Percentiles rank a stretch among this genome's conserved stretches.
Conservation (phyloP, 2,888 invertebrate species). For the Malacosoma neustria region DNA sequence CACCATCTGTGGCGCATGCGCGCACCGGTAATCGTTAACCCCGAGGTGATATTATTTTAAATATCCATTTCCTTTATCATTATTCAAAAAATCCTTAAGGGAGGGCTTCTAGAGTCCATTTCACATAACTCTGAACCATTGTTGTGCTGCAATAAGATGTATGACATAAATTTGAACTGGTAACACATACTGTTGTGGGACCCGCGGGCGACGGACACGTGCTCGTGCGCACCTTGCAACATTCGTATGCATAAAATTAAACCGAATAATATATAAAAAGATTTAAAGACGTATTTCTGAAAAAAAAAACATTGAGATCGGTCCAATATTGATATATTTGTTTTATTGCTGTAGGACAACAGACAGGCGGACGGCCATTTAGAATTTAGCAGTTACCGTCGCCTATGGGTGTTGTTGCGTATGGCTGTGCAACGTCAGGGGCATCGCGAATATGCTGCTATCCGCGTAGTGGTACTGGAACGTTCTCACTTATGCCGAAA, state of each 20-base stretch:
- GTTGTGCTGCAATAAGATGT: slow-evolving; percentile 55
- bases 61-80: slow-evolving; percentile 67
- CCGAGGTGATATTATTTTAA: slow-evolving; percentile 74
- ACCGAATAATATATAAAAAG: slow-evolving; percentile 41
- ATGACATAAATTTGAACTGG: slow-evolving; percentile 70
- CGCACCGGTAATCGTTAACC: slow-evolving; percentile 74
- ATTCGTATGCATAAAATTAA: slow-evolving; percentile 43
- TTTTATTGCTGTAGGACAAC: no score
- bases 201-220: slow-evolving; percentile 66
- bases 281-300: slow-evolving; percentile 31
- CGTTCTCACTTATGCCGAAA: no score
- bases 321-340: no score
- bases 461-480: no score
- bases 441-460: no score
- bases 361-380: no score
- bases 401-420: no score
- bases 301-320: no score
- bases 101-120: slow-evolving; percentile 52
- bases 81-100: slow-evolving; percentile 60
- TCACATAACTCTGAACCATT: slow-evolving; percentile 39
- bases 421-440: no score
- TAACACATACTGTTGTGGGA: slow-evolving; percentile 57
- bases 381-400: no score
- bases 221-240: slow-evolving; percentile 69
- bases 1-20: slow-evolving; percentile 70